Evolutionary conservation across 2,888 invertebrate genomes (phyloP).

Genomic region (Zhuqinia jingwanae): DNA sequence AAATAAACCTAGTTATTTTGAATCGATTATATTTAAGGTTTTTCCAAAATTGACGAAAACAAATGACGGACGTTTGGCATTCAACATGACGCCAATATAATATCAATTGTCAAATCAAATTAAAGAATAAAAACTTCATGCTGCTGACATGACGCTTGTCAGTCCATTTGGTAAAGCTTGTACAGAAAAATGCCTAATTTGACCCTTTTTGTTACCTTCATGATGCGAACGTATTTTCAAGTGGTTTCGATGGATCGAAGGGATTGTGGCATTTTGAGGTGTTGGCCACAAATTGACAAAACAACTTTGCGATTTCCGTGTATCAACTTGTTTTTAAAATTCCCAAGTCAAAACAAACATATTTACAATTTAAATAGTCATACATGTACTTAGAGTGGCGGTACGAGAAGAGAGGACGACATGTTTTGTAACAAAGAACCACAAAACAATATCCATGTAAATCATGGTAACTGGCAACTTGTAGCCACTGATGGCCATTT

Average conservation of each 20-base stretch:
- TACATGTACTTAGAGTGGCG: too few relatives aligned
- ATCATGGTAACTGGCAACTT: neutral
- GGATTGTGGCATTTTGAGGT: neutral
- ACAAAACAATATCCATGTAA: constrained; percentile 1
- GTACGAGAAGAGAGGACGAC: constrained; percentile 1
- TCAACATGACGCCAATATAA: neutral
- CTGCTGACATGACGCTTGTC: neutral
- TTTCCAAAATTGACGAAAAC: constrained; percentile 7
- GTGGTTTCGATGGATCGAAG: too few relatives aligned
- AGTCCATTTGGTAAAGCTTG: too few relatives aligned
- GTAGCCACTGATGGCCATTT: constrained; percentile 11
- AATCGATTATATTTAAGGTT: too few relatives aligned
- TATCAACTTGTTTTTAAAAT: neutral
- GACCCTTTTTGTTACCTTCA: too few relatives aligned
- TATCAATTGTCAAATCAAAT: neutral
- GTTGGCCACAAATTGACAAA: neutral
- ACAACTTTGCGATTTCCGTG: constrained; percentile 9
- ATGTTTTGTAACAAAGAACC: neutral
- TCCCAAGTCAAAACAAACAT: too few relatives aligned
- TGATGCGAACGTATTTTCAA: too few relatives aligned
- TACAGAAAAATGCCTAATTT: too few relatives aligned
- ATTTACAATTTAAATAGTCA: too few relatives aligned
- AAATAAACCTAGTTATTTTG: neutral
- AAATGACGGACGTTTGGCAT: constrained; percentile 32
- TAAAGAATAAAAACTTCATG: too few relatives aligned